Conservation (phyloP, 2,888 invertebrate species). For the Euplexia lucipara region DNA sequence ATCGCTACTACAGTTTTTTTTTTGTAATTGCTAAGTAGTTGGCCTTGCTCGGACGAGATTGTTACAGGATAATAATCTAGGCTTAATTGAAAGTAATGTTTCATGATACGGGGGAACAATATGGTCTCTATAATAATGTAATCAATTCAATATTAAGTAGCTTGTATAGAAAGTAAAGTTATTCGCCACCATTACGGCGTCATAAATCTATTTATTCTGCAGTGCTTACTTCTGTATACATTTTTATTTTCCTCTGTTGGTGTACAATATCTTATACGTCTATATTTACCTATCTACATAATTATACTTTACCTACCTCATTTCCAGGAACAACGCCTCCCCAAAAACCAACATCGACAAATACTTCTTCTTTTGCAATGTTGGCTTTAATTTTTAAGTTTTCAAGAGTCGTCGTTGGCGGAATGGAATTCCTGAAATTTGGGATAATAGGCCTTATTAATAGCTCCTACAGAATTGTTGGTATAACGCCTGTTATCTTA, state of each 20-base stretch:
- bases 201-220: too few species aligned
- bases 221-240: too few species aligned
- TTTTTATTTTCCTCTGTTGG: too few species aligned
- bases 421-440: conserved; percentile 92
- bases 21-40: background rate
- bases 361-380: conserved; percentile 91
- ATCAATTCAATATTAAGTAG: too few species aligned
- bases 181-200: too few species aligned
- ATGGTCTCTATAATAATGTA: too few species aligned
- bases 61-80: conserved; percentile 30
- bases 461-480: too few species aligned
- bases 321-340: conserved; percentile 93
- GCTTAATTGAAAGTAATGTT: conserved; percentile 16
- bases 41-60: conserved; percentile 14
- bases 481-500: too few species aligned
- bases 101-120: background rate
- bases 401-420: conserved; percentile 92
- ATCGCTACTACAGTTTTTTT: background rate
- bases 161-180: too few species aligned
- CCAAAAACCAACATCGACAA: conserved; percentile 94
- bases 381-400: conserved; percentile 91
- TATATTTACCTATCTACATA: too few species aligned
- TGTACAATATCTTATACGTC: too few species aligned
- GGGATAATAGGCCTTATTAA: background rate
- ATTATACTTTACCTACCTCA: conserved; percentile 79